Conservation (phyloP, 2,888 invertebrate species). For the Cantharis rustica region DNA sequence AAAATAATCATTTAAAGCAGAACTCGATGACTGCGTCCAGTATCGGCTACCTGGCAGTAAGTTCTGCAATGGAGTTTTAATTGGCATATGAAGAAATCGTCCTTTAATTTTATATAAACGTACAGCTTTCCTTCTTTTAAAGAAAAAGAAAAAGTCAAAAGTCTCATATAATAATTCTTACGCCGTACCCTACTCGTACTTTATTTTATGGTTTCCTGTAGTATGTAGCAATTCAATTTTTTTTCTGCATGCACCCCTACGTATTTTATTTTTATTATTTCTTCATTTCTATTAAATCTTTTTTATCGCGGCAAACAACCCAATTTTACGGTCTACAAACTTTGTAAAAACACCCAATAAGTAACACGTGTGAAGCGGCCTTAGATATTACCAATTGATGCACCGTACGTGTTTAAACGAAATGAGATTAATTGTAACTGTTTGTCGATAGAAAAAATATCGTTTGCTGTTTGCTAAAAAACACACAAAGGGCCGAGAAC, state of each 20-base stretch:
- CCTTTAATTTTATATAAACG: too few relatives aligned
- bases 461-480: background rate
- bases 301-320: background rate
- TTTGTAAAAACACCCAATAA: background rate
- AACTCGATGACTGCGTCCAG: too few relatives aligned
- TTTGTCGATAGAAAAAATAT: background rate
- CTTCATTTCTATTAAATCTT: background rate
- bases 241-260: background rate
- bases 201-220: constrained; percentile 5
- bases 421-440: background rate
- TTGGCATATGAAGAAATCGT: too few relatives aligned
- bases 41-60: too few relatives aligned
- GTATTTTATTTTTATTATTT: background rate
- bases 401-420: background rate
- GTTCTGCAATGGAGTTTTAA: too few relatives aligned
- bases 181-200: background rate
- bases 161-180: background rate
- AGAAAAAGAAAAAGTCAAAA: too few relatives aligned
- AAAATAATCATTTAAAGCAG: background rate
- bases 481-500: background rate
- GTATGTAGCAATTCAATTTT: constrained; percentile 6
- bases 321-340: background rate
- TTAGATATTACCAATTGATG: background rate
- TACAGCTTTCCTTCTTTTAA: too few relatives aligned
- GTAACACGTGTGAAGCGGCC: background rate